Evolutionary conservation across 2,113 vertebrate genomes (phyloP), one percentile per base, ranked within the genome.

Genomic region (Dascyllus trimaculatus): DNA sequence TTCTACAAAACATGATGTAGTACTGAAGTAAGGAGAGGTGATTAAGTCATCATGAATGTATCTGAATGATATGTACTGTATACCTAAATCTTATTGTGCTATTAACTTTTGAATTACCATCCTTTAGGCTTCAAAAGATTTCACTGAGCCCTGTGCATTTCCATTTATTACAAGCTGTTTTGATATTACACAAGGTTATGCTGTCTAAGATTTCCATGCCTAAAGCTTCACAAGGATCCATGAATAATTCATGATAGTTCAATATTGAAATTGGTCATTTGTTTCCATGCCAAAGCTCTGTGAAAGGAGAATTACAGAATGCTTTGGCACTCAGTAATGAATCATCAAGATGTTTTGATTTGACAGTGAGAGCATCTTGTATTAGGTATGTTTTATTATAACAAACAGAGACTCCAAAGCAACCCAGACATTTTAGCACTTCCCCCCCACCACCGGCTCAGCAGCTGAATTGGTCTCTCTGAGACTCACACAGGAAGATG

Each of bases 191-290:
- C 80, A 85, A 88, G 80, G 84, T 87, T 86, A 83, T 75, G 76
- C 61, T n/a, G 5, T 70, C 56, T 80, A 38, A 89, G 67, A 80
- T 75, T 45, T 82, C 67, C 53, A 64, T 68, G 81, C 81, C 78
- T 79, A 70, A 86, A 87, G 86, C 80, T 59, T 17, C 43, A 79
- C 86, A 71, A 73, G 82, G 57, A 21, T 0, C 56, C 60, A 85
- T 90, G 78, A 86, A 91, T 91, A 85, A 91, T 92, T 88, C 71
- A 91, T 80, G 17, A 25, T 54, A 26, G 53, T 80, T 89, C 80
- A 87, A 90, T 89, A 84, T 88, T 82, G 83, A 84, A 91, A 92
- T 88, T 89, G 88, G 87, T 85, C 84, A 84, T 89, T 91, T 89
- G 81, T 92, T 91, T 88, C 80, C 56, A 56, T 81, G 78, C 88